Conservation (phyloP, 1,140 invertebrate genomes). For the Lepidurus couesii region DNA sequence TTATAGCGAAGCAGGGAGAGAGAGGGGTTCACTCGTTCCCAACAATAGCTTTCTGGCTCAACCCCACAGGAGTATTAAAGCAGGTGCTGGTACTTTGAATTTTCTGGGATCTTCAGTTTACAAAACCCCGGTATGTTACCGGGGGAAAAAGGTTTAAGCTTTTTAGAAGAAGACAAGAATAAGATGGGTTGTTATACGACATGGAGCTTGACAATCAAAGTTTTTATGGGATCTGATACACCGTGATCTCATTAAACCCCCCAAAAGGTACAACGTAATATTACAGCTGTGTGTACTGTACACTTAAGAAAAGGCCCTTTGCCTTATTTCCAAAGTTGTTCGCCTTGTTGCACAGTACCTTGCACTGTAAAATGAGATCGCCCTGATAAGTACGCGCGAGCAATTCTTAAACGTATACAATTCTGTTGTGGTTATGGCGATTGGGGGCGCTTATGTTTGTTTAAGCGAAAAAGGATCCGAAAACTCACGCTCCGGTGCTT, state of each 20-base stretch:
- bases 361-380: too few relatives aligned
- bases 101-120: not conserved
- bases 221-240: constrained; percentile 22
- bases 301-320: not conserved
- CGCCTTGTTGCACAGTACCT: too few relatives aligned
- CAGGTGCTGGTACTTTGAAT: not conserved
- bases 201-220: constrained; percentile 7
- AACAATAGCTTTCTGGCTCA: not conserved
- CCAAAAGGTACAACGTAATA: not conserved
- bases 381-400: too few relatives aligned
- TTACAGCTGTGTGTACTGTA: not conserved
- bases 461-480: too few relatives aligned
- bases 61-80: not conserved
- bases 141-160: not conserved
- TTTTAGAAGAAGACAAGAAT: not conserved
- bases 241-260: constrained; percentile 10
- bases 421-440: too few relatives aligned
- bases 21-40: not conserved
- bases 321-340: not conserved
- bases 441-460: too few relatives aligned
- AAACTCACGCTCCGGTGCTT: not conserved
- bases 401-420: too few relatives aligned
- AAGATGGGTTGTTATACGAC: constrained; percentile 14
- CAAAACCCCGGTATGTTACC: not conserved
- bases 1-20: not conserved